Conservation (phyloP, 30 jellyfish, hydroid and myxozoan genomes). For the Aurelia aurita region DNA sequence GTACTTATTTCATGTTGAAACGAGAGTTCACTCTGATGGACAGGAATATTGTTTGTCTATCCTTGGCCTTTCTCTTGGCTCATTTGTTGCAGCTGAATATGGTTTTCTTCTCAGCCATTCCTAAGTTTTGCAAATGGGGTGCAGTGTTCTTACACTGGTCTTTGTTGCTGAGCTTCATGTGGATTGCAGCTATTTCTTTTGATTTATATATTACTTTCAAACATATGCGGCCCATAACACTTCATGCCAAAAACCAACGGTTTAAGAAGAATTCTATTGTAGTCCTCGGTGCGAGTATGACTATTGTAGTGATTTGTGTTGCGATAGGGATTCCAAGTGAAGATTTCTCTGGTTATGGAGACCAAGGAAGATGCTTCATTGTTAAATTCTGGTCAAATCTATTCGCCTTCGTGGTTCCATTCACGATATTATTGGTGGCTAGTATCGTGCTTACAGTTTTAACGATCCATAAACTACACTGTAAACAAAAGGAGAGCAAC, state of each 20-base stretch:
- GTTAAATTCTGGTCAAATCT: conserved; percentile 27
- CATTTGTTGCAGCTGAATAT: too few species aligned
- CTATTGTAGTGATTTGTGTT: conserved; percentile 3
- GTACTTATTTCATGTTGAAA: too few species aligned
- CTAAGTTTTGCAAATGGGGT: not conserved
- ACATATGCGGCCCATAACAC: not conserved
- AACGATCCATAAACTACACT: conserved; percentile 1
- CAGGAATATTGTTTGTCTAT: too few species aligned
- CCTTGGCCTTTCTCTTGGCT: too few species aligned
- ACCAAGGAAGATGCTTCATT: not conserved
- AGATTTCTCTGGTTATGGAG: not conserved
- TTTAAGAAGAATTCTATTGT: not conserved
- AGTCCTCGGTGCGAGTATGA: not conserved
- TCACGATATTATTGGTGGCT: not conserved
- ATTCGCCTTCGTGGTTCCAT: conserved; percentile 17
- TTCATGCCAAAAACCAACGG: not conserved
- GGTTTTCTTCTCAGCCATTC: too few species aligned
- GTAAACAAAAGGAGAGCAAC: not conserved
- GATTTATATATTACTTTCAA: not conserved
- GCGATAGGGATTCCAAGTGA: not conserved
- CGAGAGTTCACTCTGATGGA: too few species aligned
- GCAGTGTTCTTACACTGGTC: not conserved
- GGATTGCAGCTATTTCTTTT: conserved; percentile 7
- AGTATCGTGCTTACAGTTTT: not conserved
- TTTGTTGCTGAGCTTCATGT: not conserved